Base-by-base conservation (phyloP, 2,888 invertebrate genomes). In the Diadegma fenestrale region DNA sequence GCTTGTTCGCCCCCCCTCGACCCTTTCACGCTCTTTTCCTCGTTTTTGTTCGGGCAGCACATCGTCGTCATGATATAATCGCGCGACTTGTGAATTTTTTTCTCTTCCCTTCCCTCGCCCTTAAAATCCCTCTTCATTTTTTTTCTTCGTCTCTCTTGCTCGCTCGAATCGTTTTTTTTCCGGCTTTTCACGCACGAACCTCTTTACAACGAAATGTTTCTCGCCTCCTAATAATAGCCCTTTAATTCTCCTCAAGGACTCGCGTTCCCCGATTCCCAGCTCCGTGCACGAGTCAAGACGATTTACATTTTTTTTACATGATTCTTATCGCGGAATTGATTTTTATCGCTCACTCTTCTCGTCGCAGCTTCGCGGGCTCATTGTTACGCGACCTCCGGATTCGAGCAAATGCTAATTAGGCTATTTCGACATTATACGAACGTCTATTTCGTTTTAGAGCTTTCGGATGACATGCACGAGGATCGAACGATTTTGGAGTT, bases 1-100 rank as follows among this genome's bases (percentile, higher is more conserved):
- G 37, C 26, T 80, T 14, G 26, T 26, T 80, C 26, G 41, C 43
- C 41, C 37, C 33, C 19, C 8, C 71, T 30, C 17, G 22, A 8
- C 58, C 69, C 41, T 64, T 51, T 69, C 33, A 7, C 63, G 33
- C 75, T 73, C 61, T 22, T 37, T 64, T 63, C 37, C 45, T 61
- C 12, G 8, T 76, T 61, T 43, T 22, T 66, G n/a, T 73, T 68
- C 26, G 37, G 12, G 17, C 14, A n/a, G 17, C 14, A 77, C 19
- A 69, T 33, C 33, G 33, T 78, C 58, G 30, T 26, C 68, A 33
- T 61, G 69, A 66, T 68, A 54, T 54, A 69, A 68, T 69, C 78
- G 68, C n/a, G n/a, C n/a, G 69, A 58, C 54, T 77, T 43, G 41
- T 14, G 7, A 19, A 10, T 54, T 43, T 33, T 33, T 6, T 41